phyloP scores from a whole-genome alignment of 2,888 invertebrate species.

The Heteropelma amictum region DNA sequence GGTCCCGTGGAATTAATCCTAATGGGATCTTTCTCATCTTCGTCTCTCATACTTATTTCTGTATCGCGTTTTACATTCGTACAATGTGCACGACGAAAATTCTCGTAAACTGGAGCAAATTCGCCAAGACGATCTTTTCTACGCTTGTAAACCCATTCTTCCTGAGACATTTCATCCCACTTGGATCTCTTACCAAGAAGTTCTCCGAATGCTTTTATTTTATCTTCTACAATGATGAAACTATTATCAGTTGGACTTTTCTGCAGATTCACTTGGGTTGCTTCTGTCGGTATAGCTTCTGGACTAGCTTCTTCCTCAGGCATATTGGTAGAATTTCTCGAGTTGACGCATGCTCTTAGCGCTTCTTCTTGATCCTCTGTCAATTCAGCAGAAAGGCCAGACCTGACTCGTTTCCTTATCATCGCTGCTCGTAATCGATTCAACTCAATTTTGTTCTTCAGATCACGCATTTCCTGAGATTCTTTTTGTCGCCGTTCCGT shows the following conservation, averaged over 20 bases:
- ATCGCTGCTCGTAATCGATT: slow-evolving; percentile 86
- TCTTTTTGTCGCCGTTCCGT: slow-evolving; percentile 85
- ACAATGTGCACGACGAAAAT: slow-evolving; percentile 64
- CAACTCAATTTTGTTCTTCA: slow-evolving; percentile 84
- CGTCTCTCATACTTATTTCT: slow-evolving; percentile 21
- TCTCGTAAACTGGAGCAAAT: slow-evolving; percentile 84
- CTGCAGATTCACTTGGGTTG: slow-evolving; percentile 20
- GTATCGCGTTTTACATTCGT: slow-evolving; percentile 43
- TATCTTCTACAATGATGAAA: slow-evolving; percentile 68
- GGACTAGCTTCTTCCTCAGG: slow-evolving; percentile 47
- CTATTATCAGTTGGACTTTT: slow-evolving; percentile 61
- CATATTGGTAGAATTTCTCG: slow-evolving; percentile 29
- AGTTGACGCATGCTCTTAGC: slow-evolving; percentile 59
- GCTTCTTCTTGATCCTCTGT: slow-evolving; percentile 70
- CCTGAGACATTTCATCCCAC: slow-evolving; percentile 85
- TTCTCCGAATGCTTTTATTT: slow-evolving; percentile 72
- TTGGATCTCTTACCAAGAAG: slow-evolving; percentile 77
- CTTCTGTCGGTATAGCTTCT: slow-evolving; percentile 42
- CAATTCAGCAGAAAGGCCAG: slow-evolving; percentile 84
- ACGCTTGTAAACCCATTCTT: slow-evolving; percentile 88
- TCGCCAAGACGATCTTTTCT: slow-evolving; percentile 85
- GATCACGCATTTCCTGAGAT: slow-evolving; percentile 81
- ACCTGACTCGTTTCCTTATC: slow-evolving; percentile 85
- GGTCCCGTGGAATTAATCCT: slow-evolving; percentile 47
- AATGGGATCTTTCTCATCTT: slow-evolving; percentile 49